A percentile compares a stretch with the other conserved stretches of the same genome.
Conservation (phyloP, 2,888 invertebrate species). For the Coremacera marginata region DNA sequence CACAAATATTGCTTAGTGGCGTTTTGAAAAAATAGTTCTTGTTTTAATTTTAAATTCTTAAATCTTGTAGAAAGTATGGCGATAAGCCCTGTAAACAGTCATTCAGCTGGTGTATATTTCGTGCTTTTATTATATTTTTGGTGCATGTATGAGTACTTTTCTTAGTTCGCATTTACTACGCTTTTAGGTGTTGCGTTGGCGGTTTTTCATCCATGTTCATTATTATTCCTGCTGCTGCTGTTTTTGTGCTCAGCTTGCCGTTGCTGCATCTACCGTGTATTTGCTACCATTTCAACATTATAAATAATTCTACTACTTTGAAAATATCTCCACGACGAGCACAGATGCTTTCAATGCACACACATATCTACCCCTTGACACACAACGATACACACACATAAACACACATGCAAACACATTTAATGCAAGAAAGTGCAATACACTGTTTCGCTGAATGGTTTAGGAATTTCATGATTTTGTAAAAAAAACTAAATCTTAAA, state of each 20-base stretch:
- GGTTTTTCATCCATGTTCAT: constrained; percentile 27
- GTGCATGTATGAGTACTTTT: neutral
- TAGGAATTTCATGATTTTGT: constrained; percentile 30
- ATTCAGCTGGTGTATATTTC: no score
- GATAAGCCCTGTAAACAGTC: no score
- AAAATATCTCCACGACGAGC: constrained; percentile 18
- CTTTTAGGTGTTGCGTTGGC: constrained; percentile 33
- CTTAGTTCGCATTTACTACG: neutral
- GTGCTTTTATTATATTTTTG: no score
- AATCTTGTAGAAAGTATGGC: no score
- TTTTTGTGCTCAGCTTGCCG: neutral
- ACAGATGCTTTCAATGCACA: constrained; percentile 26
- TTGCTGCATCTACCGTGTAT: constrained; percentile 18
- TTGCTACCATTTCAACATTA: constrained; percentile 16
- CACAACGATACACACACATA: neutral
- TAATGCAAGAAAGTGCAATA: constrained; percentile 20
- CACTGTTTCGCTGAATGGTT: constrained; percentile 29
- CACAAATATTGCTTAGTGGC: no score
- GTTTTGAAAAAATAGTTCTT: no score
- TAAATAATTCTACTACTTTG: constrained; percentile 26
- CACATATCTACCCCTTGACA: neutral
- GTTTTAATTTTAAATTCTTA: no score
- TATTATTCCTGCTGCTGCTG: constrained; percentile 25
- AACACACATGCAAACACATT: neutral
- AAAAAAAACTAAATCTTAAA: neutral